Conservation (phyloP, 1,140 invertebrate species). For the Dendroctonus valens region DNA sequence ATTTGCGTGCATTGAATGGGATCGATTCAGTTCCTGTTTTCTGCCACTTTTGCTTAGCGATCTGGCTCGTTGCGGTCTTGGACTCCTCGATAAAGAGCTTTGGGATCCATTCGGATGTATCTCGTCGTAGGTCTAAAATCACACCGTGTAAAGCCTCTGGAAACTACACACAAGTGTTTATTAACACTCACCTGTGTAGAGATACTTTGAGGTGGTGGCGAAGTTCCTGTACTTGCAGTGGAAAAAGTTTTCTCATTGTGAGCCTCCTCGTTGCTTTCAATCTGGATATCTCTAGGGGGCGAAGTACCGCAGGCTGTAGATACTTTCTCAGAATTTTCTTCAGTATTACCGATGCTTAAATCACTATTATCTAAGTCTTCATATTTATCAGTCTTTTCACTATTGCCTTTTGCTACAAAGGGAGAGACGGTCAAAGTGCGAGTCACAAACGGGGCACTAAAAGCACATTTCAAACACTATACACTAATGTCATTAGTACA, state of each 20-base stretch:
- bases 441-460: slow-evolving; percentile 27
- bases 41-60: slow-evolving; percentile 36
- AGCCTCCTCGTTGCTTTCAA: slow-evolving; percentile 2
- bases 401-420: slow-evolving; percentile 4
- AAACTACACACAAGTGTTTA: too few relatives aligned
- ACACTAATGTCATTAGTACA: slow-evolving; percentile 36
- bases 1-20: slow-evolving; percentile 52
- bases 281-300: slow-evolving; percentile 46
- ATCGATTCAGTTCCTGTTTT: slow-evolving; percentile 49
- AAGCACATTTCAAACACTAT: slow-evolving; percentile 27
- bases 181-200: slow-evolving; percentile 72
- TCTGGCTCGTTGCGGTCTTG: slow-evolving; percentile 30
- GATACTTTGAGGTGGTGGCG: slow-evolving; percentile 80
- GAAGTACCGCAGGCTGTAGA: slow-evolving; percentile 50
- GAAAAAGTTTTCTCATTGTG: slow-evolving; percentile 34
- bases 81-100: slow-evolving; percentile 21
- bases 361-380: not conserved
- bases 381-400: slow-evolving; percentile 9
- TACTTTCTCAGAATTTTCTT: slow-evolving; percentile 4
- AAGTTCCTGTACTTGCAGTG: slow-evolving; percentile 67
- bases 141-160: too few relatives aligned
- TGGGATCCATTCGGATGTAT: slow-evolving; percentile 26
- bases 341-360: slow-evolving; percentile 1
- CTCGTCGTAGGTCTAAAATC: slow-evolving; percentile 55
- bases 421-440: not conserved